These are phyloP conservation scores for Myopa tessellatipennis DNA, from an alignment of 2,888 invertebrate genomes.

Conservation along the genomic window DNA sequence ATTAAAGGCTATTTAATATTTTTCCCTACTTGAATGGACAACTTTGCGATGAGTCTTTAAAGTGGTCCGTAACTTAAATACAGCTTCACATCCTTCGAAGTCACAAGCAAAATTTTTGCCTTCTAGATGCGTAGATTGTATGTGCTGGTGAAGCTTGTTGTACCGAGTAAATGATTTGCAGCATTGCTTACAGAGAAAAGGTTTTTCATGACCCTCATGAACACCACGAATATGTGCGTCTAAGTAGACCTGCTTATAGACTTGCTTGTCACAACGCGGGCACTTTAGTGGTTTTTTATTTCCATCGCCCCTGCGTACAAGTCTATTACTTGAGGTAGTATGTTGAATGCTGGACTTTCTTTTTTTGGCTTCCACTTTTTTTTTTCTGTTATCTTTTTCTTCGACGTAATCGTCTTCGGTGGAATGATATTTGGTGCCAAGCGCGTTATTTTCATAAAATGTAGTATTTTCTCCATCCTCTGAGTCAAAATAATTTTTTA, in stretches of 20 bases:
- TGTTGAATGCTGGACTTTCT: not conserved
- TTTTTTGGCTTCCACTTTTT: not conserved
- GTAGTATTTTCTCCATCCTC: constrained; percentile 33
- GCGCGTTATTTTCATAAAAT: constrained; percentile 38
- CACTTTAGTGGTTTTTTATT: constrained; percentile 46
- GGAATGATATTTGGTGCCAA: constrained; percentile 23
- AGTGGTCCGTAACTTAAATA: constrained; percentile 42
- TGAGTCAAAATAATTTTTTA: constrained; percentile 15
- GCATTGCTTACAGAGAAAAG: constrained; percentile 60
- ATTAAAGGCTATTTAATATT: not conserved
- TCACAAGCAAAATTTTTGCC: constrained; percentile 41
- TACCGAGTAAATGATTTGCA: constrained; percentile 58
- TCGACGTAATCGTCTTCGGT: constrained; percentile 44
- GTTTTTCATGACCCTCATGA: constrained; percentile 59
- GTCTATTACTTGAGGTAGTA: not conserved
- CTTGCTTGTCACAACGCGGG: constrained; percentile 57
- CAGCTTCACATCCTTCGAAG: constrained; percentile 45
- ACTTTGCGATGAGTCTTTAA: constrained; percentile 45
- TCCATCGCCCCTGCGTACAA: constrained; percentile 49
- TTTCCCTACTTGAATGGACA: constrained; percentile 38
- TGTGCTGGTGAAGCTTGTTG: constrained; percentile 56
- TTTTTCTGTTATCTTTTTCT: constrained; percentile 33
- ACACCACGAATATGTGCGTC: constrained; percentile 61
- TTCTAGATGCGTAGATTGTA: constrained; percentile 52
- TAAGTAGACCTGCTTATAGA: constrained; percentile 59